A percentile compares a stretch with the other conserved stretches of the same genome.
phyloP scores from a whole-genome alignment of 2,888 invertebrate species.

The Macrosiphum euphorbiae region DNA sequence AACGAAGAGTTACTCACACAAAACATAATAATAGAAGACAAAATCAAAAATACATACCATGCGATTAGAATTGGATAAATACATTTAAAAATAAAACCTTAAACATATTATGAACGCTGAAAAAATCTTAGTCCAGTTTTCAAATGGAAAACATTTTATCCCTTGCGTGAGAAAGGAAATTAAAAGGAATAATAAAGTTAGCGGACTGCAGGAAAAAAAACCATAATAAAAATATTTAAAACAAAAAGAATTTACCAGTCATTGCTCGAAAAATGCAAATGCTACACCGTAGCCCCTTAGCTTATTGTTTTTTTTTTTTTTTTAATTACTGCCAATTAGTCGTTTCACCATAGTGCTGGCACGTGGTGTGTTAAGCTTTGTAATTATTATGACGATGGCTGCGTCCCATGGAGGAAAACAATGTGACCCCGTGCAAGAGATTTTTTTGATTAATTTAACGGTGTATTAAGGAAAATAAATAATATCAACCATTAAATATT shows the following conservation, averaged over 20 bases:
- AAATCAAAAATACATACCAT: not conserved
- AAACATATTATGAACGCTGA: not conserved
- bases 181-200: conserved; percentile 3
- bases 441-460: conserved; percentile 42
- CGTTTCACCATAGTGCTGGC: conserved; percentile 33
- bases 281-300: conserved; percentile 11
- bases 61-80: not conserved
- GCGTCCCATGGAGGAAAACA: conserved; percentile 12
- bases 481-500: not conserved
- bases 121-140: not conserved
- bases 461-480: not conserved
- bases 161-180: not conserved
- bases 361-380: conserved; percentile 32
- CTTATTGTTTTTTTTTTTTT: conserved; percentile 40
- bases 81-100: not conserved
- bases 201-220: not conserved
- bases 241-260: conserved; percentile 29
- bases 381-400: conserved; percentile 39
- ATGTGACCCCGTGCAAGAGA: not conserved
- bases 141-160: conserved; percentile 10
- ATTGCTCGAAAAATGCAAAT: conserved; percentile 50
- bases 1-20: not conserved
- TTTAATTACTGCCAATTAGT: conserved; percentile 60
- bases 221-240: conserved; percentile 8
- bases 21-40: not conserved